A percentile compares a stretch with the other conserved stretches of the same genome.
Conservation (phyloP, 37 sponge, comb jelly and placozoan species). For the Eunapius fragilis region DNA sequence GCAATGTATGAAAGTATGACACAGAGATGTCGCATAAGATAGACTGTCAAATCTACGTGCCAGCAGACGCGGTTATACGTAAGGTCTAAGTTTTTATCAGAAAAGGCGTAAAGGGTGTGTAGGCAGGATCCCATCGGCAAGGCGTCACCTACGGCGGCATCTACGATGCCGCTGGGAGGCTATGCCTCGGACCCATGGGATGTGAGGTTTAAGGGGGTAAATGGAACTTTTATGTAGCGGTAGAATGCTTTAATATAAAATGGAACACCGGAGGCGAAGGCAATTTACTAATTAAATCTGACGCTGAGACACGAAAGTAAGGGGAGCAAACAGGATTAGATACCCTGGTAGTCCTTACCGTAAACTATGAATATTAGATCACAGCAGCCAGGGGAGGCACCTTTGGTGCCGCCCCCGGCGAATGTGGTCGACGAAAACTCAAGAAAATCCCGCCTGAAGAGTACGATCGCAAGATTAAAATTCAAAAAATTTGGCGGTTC, state of each 20-base stretch:
- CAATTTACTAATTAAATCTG: constrained; percentile 56
- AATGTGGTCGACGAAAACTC: constrained; percentile 38
- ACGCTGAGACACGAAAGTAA: constrained; percentile 76
- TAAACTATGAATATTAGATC: constrained; percentile 67
- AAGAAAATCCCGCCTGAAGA: constrained; percentile 80
- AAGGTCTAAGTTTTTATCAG: constrained; percentile 72
- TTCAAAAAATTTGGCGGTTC: constrained; percentile 92
- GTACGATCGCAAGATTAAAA: constrained; percentile 88
- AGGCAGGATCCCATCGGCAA: constrained; percentile 23
- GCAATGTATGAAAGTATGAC: constrained; percentile 91
- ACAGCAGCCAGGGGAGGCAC: too few relatives aligned
- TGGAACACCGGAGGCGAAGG: constrained; percentile 76
- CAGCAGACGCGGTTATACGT: constrained; percentile 93
- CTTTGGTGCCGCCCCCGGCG: neutral
- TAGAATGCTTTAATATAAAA: constrained; percentile 77
- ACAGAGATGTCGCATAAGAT: constrained; percentile 75
- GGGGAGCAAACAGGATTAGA: constrained; percentile 88
- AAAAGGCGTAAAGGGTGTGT: constrained; percentile 85
- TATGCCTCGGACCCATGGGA: neutral
- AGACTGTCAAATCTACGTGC: constrained; percentile 85
- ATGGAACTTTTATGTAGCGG: constrained; percentile 76
- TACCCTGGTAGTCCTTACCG: constrained; percentile 88
- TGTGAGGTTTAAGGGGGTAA: constrained; percentile 43
- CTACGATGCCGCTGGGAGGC: too few relatives aligned
- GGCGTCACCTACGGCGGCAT: too few relatives aligned